phyloP scores from a whole-genome alignment of 2,797 vertebrate genomes.

The Glossophaga mutica region DNA sequence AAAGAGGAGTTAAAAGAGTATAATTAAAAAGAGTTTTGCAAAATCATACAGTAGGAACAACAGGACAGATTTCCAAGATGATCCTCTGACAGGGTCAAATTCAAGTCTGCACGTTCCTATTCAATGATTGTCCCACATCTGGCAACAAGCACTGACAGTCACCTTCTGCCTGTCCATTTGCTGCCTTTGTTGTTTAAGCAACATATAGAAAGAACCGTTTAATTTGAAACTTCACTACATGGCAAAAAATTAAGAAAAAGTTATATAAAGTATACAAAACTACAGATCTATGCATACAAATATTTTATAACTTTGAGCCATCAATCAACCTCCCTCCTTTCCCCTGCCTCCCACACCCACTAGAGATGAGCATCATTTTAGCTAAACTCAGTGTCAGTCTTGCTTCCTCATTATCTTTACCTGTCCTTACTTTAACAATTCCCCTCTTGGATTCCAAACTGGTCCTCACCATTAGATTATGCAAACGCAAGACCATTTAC shows the following conservation, averaged over 20 bases:
- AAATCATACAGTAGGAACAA: background rate
- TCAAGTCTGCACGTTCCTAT: background rate
- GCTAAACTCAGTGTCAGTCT: background rate
- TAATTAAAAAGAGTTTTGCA: background rate
- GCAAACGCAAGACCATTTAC: background rate
- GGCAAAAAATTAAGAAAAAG: background rate
- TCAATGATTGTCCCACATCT: background rate
- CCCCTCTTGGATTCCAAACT: background rate
- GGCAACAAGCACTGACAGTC: background rate
- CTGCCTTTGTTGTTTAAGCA: background rate
- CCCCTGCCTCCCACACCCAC: background rate
- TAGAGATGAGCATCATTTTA: background rate
- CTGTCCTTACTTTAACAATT: background rate
- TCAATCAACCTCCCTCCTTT: background rate
- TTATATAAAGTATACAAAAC: background rate
- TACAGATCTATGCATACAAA: background rate
- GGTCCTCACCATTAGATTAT: background rate
- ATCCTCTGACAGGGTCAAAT: background rate
- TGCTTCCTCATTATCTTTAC: background rate
- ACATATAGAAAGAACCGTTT: background rate
- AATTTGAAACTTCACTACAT: background rate
- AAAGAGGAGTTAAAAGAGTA: background rate
- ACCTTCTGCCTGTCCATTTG: background rate
- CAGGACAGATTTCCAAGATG: background rate
- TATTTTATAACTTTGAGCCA: background rate